phyloP scores from a whole-genome alignment of 2,888 invertebrate species.

The Pelosia muscerda region DNA sequence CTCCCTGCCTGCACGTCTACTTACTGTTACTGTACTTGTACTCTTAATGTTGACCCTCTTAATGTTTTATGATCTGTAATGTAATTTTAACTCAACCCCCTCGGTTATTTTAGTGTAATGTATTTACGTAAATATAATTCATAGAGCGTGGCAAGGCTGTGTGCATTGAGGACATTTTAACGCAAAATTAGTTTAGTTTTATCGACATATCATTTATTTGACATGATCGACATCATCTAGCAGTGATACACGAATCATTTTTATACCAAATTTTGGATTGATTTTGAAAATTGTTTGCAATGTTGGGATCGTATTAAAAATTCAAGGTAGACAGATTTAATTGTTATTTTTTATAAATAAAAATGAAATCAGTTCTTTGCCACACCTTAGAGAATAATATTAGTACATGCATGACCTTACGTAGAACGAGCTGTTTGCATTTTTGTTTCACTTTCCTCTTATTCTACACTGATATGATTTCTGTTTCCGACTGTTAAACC shows the following conservation, averaged over 20 bases:
- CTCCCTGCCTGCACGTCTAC: constrained; percentile 83
- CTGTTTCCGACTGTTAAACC: constrained; percentile 59
- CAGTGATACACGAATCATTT: constrained; percentile 82
- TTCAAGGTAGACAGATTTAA: constrained; percentile 77
- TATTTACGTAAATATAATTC: constrained; percentile 80
- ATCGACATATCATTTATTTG: constrained; percentile 78
- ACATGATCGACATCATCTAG: constrained; percentile 83
- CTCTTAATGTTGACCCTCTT: constrained; percentile 83
- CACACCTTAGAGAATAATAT: constrained; percentile 86
- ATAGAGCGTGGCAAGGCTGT: constrained; percentile 91
- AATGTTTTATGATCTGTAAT: constrained; percentile 83
- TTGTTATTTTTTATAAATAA: constrained; percentile 64
- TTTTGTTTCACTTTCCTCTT: constrained; percentile 62
- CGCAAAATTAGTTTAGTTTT: constrained; percentile 84
- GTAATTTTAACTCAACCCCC: constrained; percentile 83
- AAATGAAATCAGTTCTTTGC: constrained; percentile 85
- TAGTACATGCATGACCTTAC: constrained; percentile 75
- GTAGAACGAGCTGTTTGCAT: constrained; percentile 72
- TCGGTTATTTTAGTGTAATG: constrained; percentile 85
- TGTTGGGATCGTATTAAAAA: constrained; percentile 67
- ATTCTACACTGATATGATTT: constrained; percentile 67
- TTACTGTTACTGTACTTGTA: constrained; percentile 81
- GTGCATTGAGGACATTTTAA: constrained; percentile 88
- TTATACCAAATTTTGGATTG: constrained; percentile 70
- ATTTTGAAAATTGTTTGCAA: constrained; percentile 77